Conservation (phyloP, 2,113 vertebrate genomes). For the Tetrao urogallus region DNA sequence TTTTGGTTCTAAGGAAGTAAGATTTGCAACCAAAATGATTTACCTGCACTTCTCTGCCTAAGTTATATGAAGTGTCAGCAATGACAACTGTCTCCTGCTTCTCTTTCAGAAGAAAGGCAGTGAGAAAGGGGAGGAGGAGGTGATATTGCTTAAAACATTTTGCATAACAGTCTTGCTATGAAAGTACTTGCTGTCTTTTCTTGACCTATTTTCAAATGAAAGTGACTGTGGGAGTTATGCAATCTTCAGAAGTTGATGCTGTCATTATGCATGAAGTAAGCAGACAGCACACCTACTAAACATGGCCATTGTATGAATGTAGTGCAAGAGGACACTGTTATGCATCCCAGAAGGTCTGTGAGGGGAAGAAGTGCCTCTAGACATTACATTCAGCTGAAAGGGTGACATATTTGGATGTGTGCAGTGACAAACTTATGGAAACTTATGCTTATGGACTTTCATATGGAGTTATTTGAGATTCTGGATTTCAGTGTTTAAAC, state of each 20-base stretch:
- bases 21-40: not conserved
- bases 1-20: not conserved
- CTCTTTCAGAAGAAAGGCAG: conserved; percentile 29
- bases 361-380: not conserved
- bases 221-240: not conserved
- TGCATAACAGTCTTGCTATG: conserved; percentile 17
- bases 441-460: not conserved
- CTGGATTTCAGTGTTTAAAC: not conserved
- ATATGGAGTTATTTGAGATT: not conserved
- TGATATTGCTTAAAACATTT: conserved; percentile 42
- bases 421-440: not conserved
- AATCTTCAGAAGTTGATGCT: not conserved
- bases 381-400: not conserved
- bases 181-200: conserved; percentile 43
- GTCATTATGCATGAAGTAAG: not conserved
- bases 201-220: conserved; percentile 20
- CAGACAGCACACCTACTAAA: not conserved
- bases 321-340: not conserved
- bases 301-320: rapidly evolving
- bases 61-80: conserved; percentile 36
- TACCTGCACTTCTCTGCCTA: not conserved
- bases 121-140: conserved; percentile 27
- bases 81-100: conserved; percentile 39
- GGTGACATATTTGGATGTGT: not conserved
- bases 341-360: not conserved